These are phyloP conservation scores for Altica lythri DNA, from an alignment of 2,888 invertebrate species.

Conservation along the genomic window DNA sequence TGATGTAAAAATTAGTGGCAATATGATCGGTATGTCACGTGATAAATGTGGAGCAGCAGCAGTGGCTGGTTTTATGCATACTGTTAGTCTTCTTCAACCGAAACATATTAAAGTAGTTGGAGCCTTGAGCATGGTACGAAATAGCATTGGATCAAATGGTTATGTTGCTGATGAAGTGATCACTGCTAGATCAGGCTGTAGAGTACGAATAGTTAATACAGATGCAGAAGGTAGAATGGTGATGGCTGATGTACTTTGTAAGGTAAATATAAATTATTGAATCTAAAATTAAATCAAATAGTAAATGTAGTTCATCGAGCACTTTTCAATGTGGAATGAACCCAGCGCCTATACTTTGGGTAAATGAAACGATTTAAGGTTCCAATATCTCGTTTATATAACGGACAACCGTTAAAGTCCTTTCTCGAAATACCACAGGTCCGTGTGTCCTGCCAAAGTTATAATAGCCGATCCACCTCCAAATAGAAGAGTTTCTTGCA, in stretches of 20 bases:
- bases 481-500: no score
- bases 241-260: constrained; percentile 86
- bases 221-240: constrained; percentile 95
- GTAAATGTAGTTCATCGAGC: no score
- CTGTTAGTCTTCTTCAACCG: constrained; percentile 67
- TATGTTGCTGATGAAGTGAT: constrained; percentile 93
- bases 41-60: constrained; percentile 96
- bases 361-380: no score
- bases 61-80: constrained; percentile 90
- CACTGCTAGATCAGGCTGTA: constrained; percentile 78
- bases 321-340: no score
- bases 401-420: no score
- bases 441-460: no score
- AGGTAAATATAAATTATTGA: constrained; percentile 59
- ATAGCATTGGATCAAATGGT: constrained; percentile 85
- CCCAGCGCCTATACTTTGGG: no score
- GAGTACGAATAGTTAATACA: constrained; percentile 89
- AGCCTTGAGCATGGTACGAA: constrained; percentile 84
- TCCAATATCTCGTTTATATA: no score
- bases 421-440: no score
- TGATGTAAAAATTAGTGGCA: constrained; percentile 80
- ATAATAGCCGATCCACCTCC: no score
- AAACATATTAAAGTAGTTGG: constrained; percentile 78
- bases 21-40: constrained; percentile 86
- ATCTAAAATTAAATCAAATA: not conserved